phyloP scores from a whole-genome alignment of 2,113 vertebrate species.

The Callochromis pleurospilus region DNA sequence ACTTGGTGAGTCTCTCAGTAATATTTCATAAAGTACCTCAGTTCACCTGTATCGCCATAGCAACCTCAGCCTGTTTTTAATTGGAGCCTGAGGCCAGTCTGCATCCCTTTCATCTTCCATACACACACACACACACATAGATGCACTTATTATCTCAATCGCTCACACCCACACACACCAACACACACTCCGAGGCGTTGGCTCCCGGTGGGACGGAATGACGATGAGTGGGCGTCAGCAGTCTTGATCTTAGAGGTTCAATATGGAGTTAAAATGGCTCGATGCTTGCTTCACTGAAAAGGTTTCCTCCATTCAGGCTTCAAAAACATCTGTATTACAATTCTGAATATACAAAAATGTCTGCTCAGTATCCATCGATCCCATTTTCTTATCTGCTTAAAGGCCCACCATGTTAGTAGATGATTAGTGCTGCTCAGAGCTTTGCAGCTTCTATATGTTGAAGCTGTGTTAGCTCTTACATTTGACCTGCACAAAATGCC shows the following conservation, averaged over 20 bases:
- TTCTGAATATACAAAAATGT: background rate
- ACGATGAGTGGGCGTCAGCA: background rate
- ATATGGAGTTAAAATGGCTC: background rate
- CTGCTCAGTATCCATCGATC: background rate
- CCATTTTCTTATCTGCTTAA: background rate
- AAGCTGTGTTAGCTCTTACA: background rate
- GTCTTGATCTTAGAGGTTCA: background rate
- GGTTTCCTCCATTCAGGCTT: background rate
- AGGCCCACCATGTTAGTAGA: background rate
- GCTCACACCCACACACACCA: background rate
- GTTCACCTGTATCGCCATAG: slow-evolving; percentile 47
- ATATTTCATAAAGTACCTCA: slow-evolving; percentile 30
- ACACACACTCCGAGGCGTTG: background rate
- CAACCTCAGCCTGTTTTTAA: slow-evolving; percentile 55
- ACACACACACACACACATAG: background rate
- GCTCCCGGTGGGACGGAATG: background rate
- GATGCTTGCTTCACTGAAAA: background rate
- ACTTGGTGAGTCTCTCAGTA: background rate
- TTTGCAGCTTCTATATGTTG: background rate
- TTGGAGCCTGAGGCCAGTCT: slow-evolving; percentile 54
- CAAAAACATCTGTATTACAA: background rate
- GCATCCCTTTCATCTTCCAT: slow-evolving; percentile 35
- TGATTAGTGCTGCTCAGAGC: background rate
- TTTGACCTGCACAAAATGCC: background rate
- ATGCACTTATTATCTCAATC: background rate